These are phyloP conservation scores for Scophthalmus maximus DNA, from an alignment of 2,113 vertebrate species.

Conservation along the genomic window DNA sequence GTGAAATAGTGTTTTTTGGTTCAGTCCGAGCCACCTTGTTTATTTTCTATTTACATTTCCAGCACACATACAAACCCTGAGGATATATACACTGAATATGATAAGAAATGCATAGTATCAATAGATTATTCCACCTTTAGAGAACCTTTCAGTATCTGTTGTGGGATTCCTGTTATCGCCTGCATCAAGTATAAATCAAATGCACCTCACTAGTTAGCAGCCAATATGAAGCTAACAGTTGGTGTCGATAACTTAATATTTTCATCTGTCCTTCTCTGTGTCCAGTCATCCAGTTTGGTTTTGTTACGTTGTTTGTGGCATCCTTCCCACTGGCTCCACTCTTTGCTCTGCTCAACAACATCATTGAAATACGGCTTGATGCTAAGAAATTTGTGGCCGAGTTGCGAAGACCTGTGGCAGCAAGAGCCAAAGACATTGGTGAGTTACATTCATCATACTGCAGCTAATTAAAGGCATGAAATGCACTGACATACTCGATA, in stretches of 20 bases:
- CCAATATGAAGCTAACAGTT: neutral
- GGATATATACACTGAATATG: neutral
- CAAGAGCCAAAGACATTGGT: conserved; percentile 98
- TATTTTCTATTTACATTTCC: too few species aligned
- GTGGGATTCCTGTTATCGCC: neutral
- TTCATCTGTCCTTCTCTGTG: conserved; percentile 22
- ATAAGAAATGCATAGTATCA: neutral
- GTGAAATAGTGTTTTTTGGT: too few species aligned
- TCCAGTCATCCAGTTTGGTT: conserved; percentile 98
- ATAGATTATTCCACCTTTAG: neutral
- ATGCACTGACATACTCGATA: neutral
- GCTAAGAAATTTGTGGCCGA: conserved; percentile 97
- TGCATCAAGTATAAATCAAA: neutral
- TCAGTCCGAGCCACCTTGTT: too few species aligned
- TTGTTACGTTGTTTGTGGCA: conserved; percentile 97
- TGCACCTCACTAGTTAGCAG: neutral
- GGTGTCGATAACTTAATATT: neutral
- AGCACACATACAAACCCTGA: neutral
- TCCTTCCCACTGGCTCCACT: conserved; percentile 96
- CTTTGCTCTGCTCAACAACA: conserved; percentile 97
- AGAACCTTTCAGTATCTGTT: too few species aligned
- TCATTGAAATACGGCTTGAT: conserved; percentile 98
- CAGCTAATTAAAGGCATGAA: neutral
- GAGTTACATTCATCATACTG: conserved; percentile 42
- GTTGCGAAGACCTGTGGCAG: conserved; percentile 93